These are phyloP conservation scores for Zaprionus gabonicus DNA, from an alignment of 1,140 invertebrate species.

Conservation along the genomic window DNA sequence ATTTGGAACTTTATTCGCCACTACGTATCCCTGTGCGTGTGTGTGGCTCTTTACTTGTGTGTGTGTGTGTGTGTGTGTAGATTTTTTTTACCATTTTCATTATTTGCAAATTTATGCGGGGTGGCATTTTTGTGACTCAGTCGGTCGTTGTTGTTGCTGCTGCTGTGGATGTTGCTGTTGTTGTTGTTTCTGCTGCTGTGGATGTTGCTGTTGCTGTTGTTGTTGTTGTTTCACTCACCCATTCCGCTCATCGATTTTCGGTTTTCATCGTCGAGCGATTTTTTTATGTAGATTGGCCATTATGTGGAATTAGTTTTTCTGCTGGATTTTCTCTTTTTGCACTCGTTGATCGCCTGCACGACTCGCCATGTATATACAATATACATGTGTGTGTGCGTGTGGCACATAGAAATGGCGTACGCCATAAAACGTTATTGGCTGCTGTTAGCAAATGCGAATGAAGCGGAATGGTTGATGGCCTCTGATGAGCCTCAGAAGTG, in stretches of 20 bases:
- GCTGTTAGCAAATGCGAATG: constrained; percentile 39
- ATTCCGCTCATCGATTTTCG: constrained; percentile 71
- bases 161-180: background rate
- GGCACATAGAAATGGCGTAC: constrained; percentile 66
- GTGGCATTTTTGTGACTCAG: constrained; percentile 56
- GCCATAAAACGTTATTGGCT: constrained; percentile 72
- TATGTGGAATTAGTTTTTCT: constrained; percentile 77
- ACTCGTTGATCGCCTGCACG: constrained; percentile 33
- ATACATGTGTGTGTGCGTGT: constrained; percentile 24
- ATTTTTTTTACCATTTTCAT: constrained; percentile 77
- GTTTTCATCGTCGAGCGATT: constrained; percentile 63
- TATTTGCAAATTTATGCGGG: constrained; percentile 81
- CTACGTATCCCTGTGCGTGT: constrained; percentile 9
- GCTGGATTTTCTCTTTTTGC: constrained; percentile 51
- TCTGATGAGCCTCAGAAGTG: constrained; percentile 30
- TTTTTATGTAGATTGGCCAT: constrained; percentile 82
- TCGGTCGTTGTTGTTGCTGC: constrained; percentile 13
- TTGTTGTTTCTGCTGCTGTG: background rate
- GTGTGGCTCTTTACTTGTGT: constrained; percentile 7
- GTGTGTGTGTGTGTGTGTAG: constrained; percentile 31
- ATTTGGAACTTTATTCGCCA: constrained; percentile 78
- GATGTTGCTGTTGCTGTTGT: background rate
- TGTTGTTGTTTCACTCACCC: constrained; percentile 28
- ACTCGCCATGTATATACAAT: background rate
- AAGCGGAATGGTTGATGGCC: constrained; percentile 34